A percentile compares a stretch with the other conserved stretches of the same genome.
Conservation (phyloP, 2,113 vertebrate species). For the Corydoras maculifer region DNA sequence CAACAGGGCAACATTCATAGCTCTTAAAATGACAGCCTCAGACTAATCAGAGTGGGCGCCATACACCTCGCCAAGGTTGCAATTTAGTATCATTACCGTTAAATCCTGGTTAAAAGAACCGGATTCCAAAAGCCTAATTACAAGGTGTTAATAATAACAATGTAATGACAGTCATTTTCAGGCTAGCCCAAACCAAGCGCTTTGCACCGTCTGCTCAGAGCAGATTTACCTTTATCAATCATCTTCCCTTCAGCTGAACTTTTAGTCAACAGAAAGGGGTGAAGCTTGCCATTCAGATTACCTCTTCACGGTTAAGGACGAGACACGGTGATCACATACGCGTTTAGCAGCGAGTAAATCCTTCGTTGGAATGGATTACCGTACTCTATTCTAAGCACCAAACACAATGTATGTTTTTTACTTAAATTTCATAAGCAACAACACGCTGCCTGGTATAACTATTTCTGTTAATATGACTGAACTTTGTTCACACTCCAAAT, state of each 20-base stretch:
- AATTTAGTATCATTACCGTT: slow-evolving; percentile 97
- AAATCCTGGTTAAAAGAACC: slow-evolving; percentile 95
- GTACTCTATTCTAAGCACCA: too few relatives aligned
- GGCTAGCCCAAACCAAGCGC: slow-evolving; percentile 82
- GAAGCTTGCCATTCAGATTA: too few relatives aligned
- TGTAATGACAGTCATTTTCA: slow-evolving; percentile 97
- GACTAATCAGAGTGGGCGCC: slow-evolving; percentile 93
- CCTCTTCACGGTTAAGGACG: too few relatives aligned
- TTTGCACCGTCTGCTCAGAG: slow-evolving; percentile 75
- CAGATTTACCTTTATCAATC: slow-evolving; percentile 64
- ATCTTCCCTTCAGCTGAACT: slow-evolving; percentile 46
- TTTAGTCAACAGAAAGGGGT: slow-evolving; percentile 12
- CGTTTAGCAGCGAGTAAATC: too few relatives aligned
- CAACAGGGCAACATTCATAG: slow-evolving; percentile 68
- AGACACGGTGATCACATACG: too few relatives aligned
- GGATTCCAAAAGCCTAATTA: slow-evolving; percentile 96
- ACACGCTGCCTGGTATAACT: too few relatives aligned
- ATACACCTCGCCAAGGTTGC: slow-evolving; percentile 91
- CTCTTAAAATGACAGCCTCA: slow-evolving; percentile 77
- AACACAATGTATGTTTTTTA: too few relatives aligned
- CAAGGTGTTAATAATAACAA: slow-evolving; percentile 99
- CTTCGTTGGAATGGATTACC: too few relatives aligned
- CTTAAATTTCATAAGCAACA: too few relatives aligned
- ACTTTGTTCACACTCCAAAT: too few relatives aligned
- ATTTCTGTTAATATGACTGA: too few relatives aligned